Evolutionary conservation across 2,113 vertebrate genomes (phyloP).

Genomic region (Synodontis membranacea): DNA sequence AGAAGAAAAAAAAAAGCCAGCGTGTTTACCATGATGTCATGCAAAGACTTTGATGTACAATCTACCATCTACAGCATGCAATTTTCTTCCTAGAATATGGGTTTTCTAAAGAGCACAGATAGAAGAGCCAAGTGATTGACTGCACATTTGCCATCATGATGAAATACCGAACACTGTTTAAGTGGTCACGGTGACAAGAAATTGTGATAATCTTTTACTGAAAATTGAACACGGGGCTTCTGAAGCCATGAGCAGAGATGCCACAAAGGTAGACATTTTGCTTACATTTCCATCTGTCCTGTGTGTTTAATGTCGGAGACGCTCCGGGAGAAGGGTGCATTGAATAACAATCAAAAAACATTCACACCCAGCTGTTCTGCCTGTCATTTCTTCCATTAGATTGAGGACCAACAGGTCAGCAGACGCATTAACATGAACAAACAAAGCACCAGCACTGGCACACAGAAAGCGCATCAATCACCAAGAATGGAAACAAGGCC

Average conservation of each 20-base stretch:
- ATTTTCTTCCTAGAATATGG: not conserved
- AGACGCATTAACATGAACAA: constrained; percentile 74
- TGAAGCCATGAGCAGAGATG: not conserved
- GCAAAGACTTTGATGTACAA: not conserved
- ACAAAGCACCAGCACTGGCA: constrained; percentile 61
- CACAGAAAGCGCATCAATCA: constrained; percentile 65
- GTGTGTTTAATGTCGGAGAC: constrained; percentile 59
- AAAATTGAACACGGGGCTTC: not conserved
- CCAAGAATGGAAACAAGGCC: constrained; percentile 65
- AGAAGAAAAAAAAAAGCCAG: not conserved
- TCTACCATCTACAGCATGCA: not conserved
- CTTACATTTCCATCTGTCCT: constrained; percentile 55
- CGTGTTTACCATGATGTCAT: not conserved
- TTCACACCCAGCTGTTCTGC: constrained; percentile 65
- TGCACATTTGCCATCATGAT: not conserved
- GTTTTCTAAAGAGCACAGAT: not conserved
- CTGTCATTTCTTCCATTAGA: constrained; percentile 71
- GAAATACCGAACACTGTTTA: not conserved
- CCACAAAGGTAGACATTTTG: not conserved
- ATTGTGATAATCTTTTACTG: constrained; percentile 5
- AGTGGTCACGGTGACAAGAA: not conserved
- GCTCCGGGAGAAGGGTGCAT: constrained; percentile 61
- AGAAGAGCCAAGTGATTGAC: not conserved
- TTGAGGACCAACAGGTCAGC: constrained; percentile 73
- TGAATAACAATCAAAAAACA: constrained; percentile 69